Conservation (phyloP, 2,797 vertebrate species). For the Australoheros facetus region DNA sequence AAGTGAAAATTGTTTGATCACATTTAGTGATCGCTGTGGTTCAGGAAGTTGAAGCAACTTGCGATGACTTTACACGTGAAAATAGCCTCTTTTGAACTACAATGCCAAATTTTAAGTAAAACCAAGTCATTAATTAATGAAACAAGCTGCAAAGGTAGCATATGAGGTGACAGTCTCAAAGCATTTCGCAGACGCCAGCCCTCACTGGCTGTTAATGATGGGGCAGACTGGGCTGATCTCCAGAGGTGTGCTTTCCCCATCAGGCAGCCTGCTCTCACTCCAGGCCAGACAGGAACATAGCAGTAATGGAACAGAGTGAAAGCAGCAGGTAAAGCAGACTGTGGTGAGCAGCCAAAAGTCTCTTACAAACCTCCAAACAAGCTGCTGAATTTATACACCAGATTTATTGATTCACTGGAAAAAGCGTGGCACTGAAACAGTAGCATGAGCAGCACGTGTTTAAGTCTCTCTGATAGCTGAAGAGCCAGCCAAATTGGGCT, state of each 20-base stretch:
- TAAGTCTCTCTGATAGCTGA: background rate
- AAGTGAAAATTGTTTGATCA: background rate
- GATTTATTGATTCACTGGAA: conserved; percentile 7
- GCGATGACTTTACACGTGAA: background rate
- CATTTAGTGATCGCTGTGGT: background rate
- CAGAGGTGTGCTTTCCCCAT: conserved; percentile 72
- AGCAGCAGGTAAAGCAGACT: conserved; percentile 51
- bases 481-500: background rate
- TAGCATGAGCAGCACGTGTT: background rate
- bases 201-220: conserved; percentile 28
- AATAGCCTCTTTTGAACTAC: background rate
- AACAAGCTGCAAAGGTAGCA: background rate
- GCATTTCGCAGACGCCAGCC: conserved; percentile 48
- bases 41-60: background rate
- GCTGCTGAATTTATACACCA: background rate
- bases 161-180: conserved; percentile 44
- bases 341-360: conserved; percentile 12
- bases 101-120: background rate
- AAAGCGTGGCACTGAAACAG: background rate
- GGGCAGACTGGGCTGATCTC: conserved; percentile 53
- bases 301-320: conserved; percentile 57
- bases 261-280: conserved; percentile 41
- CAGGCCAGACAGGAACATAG: conserved; percentile 57
- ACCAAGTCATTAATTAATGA: background rate
- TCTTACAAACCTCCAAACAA: conserved; percentile 18